Evolutionary conservation across 1,140 invertebrate species (phyloP), one percentile per base, ranked within the genome.

Genomic region (Hycleus phaleratus): DNA sequence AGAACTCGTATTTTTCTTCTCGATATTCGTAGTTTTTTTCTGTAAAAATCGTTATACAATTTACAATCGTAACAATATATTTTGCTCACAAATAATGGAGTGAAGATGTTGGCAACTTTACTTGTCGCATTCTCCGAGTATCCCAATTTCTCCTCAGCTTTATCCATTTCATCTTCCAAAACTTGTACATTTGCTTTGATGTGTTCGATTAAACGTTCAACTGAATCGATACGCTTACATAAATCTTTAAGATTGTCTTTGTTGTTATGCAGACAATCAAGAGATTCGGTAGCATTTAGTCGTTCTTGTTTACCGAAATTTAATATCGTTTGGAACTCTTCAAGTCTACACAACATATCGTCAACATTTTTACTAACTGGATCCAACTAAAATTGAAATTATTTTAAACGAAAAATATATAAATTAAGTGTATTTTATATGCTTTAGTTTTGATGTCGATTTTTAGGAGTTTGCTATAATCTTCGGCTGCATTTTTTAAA

Each of bases 281-380:
- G 49, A 25, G 68, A 63, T 38, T 71, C 68, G 45, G 63, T 65
- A 7, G 72, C 58, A 46, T 69, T 68, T 44, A 68, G 60, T 42
- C 67, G 48, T 61, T 72, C 66, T 58, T 72, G 67, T 57, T 69
- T 59, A 12, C 68, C 63, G 32, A 69, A 60, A 24, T 56, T 46
- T 38, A 71, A 57, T 64, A 72, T 66, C 38, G 69, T 74, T 65
- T 75, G 66, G 59, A 72, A 75, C 53, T 75, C 73, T 67, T 75
- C 73, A 39, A 75, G 59, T 3, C 73, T 60, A 9, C 68, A 65
- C 50, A 72, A 38, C 67, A 75, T 68, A 52, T 73, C 69, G 26
- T 73, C 71, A 10, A 75, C 59, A 18, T 64, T 59, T 56, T 71
- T 66, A 46, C 68, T 65, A 32, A 75, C 58, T 18, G 71, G 69